phyloP scores from a whole-genome alignment of 1,140 invertebrate genomes.

The Drosophila athabasca region DNA sequence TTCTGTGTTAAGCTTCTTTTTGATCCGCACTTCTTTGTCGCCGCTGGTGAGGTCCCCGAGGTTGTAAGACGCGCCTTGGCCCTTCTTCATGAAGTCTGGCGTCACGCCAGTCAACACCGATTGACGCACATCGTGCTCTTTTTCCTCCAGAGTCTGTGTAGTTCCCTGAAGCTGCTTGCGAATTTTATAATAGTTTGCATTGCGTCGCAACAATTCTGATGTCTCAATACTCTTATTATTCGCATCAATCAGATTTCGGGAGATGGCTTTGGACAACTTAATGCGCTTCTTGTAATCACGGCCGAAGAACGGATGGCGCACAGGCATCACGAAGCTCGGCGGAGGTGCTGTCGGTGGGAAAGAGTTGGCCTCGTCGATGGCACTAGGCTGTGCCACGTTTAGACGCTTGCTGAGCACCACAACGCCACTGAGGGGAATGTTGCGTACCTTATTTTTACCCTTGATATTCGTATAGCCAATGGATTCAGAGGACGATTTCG shows the following conservation, averaged over 20 bases:
- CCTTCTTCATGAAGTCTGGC: conserved; percentile 41
- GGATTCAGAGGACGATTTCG: background rate
- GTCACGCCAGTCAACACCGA: conserved; percentile 56
- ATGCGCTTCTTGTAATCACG: conserved; percentile 45
- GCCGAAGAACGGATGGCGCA: conserved; percentile 66
- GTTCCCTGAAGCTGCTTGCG: conserved; percentile 28
- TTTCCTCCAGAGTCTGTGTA: conserved; percentile 49
- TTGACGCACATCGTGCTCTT: conserved; percentile 59
- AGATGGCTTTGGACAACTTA: conserved; percentile 23
- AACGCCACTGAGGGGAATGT: conserved; percentile 29
- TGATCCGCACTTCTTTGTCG: background rate
- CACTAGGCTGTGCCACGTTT: conserved; percentile 11
- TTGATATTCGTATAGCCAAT: conserved; percentile 54
- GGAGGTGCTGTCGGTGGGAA: conserved; percentile 13
- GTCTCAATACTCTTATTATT: conserved; percentile 4
- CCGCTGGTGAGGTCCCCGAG: background rate
- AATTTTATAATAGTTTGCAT: conserved; percentile 48
- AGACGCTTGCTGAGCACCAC: conserved; percentile 50
- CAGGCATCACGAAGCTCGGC: conserved; percentile 13
- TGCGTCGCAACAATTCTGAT: background rate
- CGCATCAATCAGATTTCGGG: conserved; percentile 17
- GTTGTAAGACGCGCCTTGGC: background rate
- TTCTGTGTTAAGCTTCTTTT: background rate
- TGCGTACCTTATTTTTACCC: conserved; percentile 30
- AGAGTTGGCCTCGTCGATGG: background rate